These are phyloP conservation scores for Cataglyphis altisquamis DNA, from an alignment of 2,888 invertebrate genomes.

Conservation along the genomic window DNA sequence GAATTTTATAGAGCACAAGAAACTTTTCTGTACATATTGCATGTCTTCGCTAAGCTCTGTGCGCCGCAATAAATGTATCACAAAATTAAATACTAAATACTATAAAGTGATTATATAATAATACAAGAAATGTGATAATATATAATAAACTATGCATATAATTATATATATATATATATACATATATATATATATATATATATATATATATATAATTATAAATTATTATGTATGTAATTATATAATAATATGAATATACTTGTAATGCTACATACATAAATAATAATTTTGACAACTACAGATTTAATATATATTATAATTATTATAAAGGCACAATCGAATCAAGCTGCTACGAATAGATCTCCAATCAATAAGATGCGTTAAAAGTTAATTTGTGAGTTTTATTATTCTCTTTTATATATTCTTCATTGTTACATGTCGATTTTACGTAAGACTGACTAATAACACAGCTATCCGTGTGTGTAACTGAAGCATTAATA, in stretches of 20 bases:
- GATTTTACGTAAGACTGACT: constrained; percentile 44
- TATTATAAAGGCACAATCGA: not conserved
- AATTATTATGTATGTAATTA: not conserved
- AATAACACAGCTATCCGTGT: constrained; percentile 24
- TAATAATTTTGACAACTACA: not conserved
- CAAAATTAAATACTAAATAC: constrained; percentile 5
- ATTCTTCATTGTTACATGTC: not conserved
- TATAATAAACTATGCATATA: not conserved
- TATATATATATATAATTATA: not conserved
- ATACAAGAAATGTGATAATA: not conserved
- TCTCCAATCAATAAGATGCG: not conserved
- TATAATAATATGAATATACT: not conserved
- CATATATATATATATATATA: not conserved
- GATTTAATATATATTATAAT: not conserved
- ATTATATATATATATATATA: not conserved
- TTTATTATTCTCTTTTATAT: not conserved
- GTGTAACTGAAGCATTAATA: constrained; percentile 30
- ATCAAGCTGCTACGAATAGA: not conserved
- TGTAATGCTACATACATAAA: not conserved
- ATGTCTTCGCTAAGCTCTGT: constrained; percentile 42
- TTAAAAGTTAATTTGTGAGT: not conserved
- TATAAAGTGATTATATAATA: not conserved
- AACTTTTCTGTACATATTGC: constrained; percentile 51
- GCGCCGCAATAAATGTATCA: constrained; percentile 22
- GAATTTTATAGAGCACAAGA: constrained; percentile 42